Base-by-base conservation (phyloP, 2,113 vertebrate species). In the Erythrocercus mccallii region DNA sequence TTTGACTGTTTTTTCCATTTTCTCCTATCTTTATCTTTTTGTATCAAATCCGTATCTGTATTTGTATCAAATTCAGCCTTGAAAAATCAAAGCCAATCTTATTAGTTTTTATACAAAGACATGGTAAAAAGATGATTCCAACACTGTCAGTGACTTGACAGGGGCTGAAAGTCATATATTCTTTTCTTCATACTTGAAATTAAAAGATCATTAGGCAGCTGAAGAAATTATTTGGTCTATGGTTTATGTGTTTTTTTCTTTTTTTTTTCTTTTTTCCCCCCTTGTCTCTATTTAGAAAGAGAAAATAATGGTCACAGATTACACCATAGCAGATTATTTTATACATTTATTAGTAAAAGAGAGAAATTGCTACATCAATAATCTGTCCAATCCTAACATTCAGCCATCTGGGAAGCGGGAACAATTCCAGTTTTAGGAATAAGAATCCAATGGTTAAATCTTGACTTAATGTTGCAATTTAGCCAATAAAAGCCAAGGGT, bases 201-300 rank as follows among this genome's bases (percentile, higher is more conserved):
- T 30, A 42, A 76, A 90, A 57, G 8, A 27, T 64, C 7, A 23
- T 45, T 35, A 50, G 10, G 15, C 27, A 92, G 68, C n/a, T 58
- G 27, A 70, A 83, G 31, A 47, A 62, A 74, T 11, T 19, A 38
- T 48, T 76, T 5, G 7, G 3, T 40, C 91, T 86, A 33, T 57
- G 23, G 3, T 33, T 42, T 21, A 1, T 0, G 15, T 48, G 40
- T n/a, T 48, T 15, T 4, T 9, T 54, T 14, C 10, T 2, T 5
- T n/a, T 11, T 27, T 21, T 11, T 22, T 16, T 3, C 12, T 40
- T 40, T 40, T 40, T 40, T 40, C 12, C 40, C 40, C 10, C 15
- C 30, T 27, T n/a, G 31, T 22, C 5, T 79, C 21, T 30, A 2
- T 38, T 77, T 33, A 79, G 48, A n/a, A 83, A 80, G 19, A 72